phyloP scores from a whole-genome alignment of 2,888 invertebrate species.

The Eurytoma adleriae region DNA sequence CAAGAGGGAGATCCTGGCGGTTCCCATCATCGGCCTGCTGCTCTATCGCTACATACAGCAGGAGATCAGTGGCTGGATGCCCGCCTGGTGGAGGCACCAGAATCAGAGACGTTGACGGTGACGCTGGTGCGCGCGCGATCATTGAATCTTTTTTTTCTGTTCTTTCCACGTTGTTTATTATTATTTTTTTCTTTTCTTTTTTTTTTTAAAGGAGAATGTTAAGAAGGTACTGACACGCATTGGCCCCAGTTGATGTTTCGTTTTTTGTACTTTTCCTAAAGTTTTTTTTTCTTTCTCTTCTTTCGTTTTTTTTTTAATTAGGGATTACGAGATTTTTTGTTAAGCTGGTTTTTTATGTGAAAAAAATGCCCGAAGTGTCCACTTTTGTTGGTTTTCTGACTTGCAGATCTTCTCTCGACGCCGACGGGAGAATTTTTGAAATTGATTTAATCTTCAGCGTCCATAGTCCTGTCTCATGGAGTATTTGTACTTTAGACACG shows the following conservation, averaged over 20 bases:
- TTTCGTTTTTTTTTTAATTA: conserved; percentile 22
- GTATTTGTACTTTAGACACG: neutral
- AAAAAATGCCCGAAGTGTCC: neutral
- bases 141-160: conserved; percentile 55
- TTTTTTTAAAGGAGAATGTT: conserved; percentile 58
- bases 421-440: neutral
- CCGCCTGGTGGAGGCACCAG: conserved; percentile 62
- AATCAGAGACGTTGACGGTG: conserved; percentile 45
- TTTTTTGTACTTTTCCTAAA: conserved; percentile 38
- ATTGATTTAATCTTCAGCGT: neutral
- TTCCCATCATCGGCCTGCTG: conserved; percentile 86
- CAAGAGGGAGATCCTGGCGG: conserved; percentile 87
- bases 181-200: conserved; percentile 15
- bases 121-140: conserved; percentile 24
- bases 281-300: conserved; percentile 38
- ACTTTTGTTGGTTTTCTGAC: neutral
- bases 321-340: conserved; percentile 2
- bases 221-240: conserved; percentile 33
- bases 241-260: conserved; percentile 17
- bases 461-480: neutral
- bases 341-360: conserved; percentile 28
- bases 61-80: conserved; percentile 76
- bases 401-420: neutral
- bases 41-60: conserved; percentile 87
- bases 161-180: conserved; percentile 53